Conservation (phyloP, 2,113 vertebrate genomes). For the Syngnathoides biaculeatus region DNA sequence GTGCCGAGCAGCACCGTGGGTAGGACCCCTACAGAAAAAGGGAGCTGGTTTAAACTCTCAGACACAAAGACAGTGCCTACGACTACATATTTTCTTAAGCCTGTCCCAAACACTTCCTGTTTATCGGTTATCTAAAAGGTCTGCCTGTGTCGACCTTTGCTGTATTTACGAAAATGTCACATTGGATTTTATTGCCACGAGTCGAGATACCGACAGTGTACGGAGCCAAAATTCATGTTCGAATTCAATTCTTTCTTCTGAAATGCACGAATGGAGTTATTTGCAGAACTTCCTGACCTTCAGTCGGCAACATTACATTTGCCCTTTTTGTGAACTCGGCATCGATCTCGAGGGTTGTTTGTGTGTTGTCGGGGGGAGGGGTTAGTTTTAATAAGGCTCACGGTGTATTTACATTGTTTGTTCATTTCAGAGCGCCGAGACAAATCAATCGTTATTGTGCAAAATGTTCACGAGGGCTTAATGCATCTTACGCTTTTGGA, state of each 20-base stretch:
- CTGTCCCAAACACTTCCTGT: conserved; percentile 15
- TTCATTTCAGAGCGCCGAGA: not conserved
- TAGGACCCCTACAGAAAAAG: not conserved
- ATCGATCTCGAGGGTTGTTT: not conserved
- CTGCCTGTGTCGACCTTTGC: conserved; percentile 42
- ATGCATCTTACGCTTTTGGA: conserved; percentile 7
- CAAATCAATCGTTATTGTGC: not conserved
- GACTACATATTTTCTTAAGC: conserved; percentile 5
- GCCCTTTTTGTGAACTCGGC: not conserved
- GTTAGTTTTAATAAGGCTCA: not conserved
- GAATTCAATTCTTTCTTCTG: not conserved
- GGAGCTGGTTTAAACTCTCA: not conserved
- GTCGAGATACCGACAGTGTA: not conserved
- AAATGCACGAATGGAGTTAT: not conserved
- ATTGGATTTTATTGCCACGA: conserved; percentile 41
- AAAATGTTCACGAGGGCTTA: conserved; percentile 19
- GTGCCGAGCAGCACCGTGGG: not conserved
- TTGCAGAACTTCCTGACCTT: conserved; percentile 1
- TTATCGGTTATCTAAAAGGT: conserved; percentile 42
- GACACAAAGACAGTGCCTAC: not conserved
- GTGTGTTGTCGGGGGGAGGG: not conserved
- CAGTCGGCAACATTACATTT: not conserved
- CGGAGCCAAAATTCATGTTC: not conserved
- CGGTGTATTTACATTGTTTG: not conserved
- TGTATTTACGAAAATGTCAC: conserved; percentile 58